Evolutionary conservation across 2,113 vertebrate species (phyloP).

Genomic region (Varanus komodoensis): DNA sequence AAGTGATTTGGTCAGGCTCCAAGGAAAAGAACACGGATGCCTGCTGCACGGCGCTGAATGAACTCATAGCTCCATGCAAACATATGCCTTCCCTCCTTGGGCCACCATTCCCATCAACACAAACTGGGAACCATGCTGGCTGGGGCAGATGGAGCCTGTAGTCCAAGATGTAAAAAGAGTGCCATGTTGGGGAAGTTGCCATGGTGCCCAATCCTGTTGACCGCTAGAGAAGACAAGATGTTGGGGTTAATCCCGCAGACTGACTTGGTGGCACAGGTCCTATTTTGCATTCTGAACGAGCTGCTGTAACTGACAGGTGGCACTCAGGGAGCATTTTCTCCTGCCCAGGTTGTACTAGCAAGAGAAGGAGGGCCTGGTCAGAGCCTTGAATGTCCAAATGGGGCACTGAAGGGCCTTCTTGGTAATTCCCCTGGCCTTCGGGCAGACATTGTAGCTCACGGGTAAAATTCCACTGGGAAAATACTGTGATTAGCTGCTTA

Average conservation of each 20-base stretch:
- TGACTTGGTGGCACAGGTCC: not conserved
- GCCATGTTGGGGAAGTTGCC: not conserved
- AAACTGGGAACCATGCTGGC: too few species aligned
- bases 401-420: not conserved
- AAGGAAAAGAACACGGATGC: slow-evolving; percentile 33
- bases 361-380: too few species aligned
- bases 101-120: not conserved
- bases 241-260: not conserved
- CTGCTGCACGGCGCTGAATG: slow-evolving; percentile 36
- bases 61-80: slow-evolving; percentile 26
- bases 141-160: not conserved
- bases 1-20: slow-evolving; percentile 45
- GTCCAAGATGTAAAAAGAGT: not conserved
- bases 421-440: not conserved
- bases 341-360: not conserved
- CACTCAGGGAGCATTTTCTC: not conserved
- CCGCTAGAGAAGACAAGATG: not conserved
- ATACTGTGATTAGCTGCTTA: not conserved
- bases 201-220: not conserved
- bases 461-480: not conserved
- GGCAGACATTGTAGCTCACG: not conserved
- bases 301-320: not conserved
- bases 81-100: too few species aligned
- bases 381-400: not conserved
- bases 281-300: not conserved